Base-by-base conservation (phyloP, 2,113 vertebrate species). In the Actinemys pallida region DNA sequence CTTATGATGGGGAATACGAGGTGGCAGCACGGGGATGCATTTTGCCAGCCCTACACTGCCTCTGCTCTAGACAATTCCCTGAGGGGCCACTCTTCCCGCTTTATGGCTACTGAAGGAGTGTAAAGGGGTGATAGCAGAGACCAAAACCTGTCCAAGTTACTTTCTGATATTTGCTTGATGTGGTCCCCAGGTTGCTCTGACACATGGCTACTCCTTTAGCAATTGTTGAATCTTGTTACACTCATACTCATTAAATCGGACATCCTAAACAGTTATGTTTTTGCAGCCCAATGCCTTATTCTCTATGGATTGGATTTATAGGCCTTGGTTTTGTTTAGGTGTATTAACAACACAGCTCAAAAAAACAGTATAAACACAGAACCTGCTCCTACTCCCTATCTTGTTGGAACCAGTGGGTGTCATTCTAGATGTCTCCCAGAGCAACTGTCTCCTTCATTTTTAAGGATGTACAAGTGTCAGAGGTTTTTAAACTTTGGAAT, bases 161-260 rank as follows among this genome's bases (percentile, higher is more conserved):
- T 4, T 8, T 16, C n/a, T 0, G 0, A 54, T 35, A 52, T 29
- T 45, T 81, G 7, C 49, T 0, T 50, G 29, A 0, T 35, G 29
- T 19, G 45, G 29, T 92, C 78, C 59, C 50, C 39, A 17, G 27
- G 47, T 62, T 45, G 39, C 24, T 75, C 10, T 25, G 35, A 65
- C 39, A 2, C 69, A n/a, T 1, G 0, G 0, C 24, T 83, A 13
- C 57, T 72, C 45, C 52, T 12, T 5, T 5, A 50, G 20, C 59
- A 76, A 16, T 31, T n/a, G n/a, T 45, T 47, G 75, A 78, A 78
- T 47, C 25, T 47, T 78, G 25, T 65, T 89, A 45, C 78, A 25
- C 29, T 81, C 62, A 27, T 54, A 53, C 47, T 0, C 20, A 76
- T 76, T 45, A 42, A 42, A 78, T 78, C 75, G 4, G 42, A 47